Evolutionary conservation across 2,888 invertebrate species (phyloP), one percentile per base, ranked within the genome.

Genomic region (Graphium colonna): DNA sequence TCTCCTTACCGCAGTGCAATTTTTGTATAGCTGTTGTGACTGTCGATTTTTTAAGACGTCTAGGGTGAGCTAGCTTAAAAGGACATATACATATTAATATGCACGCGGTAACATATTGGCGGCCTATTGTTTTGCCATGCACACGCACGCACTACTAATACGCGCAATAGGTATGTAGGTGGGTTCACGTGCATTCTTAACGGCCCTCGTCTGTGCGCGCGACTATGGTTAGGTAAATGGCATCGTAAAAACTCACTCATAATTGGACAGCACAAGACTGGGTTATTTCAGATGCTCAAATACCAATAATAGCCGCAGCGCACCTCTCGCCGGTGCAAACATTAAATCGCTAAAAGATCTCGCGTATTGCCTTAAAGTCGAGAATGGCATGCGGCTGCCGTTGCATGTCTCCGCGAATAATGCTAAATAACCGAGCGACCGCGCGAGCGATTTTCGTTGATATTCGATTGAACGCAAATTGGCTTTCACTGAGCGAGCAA

Each of bases 391-490:
- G 45, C 33, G 10, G 10, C 31, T 28, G 9, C 39, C 40, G 17
- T 50, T 31, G 54, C 49, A 40, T 53, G 49, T 49, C 43, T 44
- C 17, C 26, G 21, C 31, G 31, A 38, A 40, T 45, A 21, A 53
- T 49, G 41, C 45, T 45, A 45, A 41, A 50, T 41, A 50, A 45
- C 16, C 36, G 21, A 21, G 39, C 33, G 42, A 21, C 18, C 41
- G 17, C 26, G 40, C 45, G 36, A 54, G 50, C 50, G 40, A 54
- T 54, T 54, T 50, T 54, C 50, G 45, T 41, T 50, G 36, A 50
- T 54, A 50, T 50, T 54, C 45, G 44, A 53, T 49, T 49, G 21
- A 54, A 50, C 54, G 54, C 50, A 54, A 54, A 54, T 50, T 54
- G 54, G 54, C 54, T 54, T 54, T 54, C 54, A 54, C 54, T 54